These are phyloP conservation scores for Elgaria multicarinata DNA, from an alignment of 2,113 vertebrate genomes.

Conservation along the genomic window DNA sequence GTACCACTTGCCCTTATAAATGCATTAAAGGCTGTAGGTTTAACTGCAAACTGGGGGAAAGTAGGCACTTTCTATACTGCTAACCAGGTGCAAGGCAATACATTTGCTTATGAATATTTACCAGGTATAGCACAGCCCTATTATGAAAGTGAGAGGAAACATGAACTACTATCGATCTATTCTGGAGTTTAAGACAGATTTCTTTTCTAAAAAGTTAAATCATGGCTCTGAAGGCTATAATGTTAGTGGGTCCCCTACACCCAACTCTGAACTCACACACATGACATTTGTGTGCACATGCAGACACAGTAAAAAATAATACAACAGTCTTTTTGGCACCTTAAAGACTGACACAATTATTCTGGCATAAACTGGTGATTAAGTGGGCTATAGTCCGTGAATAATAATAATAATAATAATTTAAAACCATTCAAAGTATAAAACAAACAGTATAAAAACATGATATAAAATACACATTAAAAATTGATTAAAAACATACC, in stretches of 20 bases:
- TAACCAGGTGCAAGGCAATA: constrained; percentile 7
- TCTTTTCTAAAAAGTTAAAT: constrained; percentile 1
- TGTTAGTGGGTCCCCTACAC: background rate
- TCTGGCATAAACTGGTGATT: too few species aligned
- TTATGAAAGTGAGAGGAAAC: constrained; percentile 1
- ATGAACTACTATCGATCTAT: constrained; percentile 11
- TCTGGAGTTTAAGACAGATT: background rate
- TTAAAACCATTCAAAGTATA: too few species aligned
- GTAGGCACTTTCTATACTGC: constrained; percentile 17
- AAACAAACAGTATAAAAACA: too few species aligned
- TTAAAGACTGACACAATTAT: too few species aligned
- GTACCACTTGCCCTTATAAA: constrained; percentile 43
- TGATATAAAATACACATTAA: too few species aligned
- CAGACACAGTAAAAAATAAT: too few species aligned
- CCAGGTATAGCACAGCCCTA: background rate
- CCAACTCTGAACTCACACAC: background rate
- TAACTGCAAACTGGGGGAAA: constrained; percentile 7
- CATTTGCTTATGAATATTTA: constrained; percentile 53
- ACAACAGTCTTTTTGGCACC: too few species aligned
- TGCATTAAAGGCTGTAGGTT: constrained; percentile 44
- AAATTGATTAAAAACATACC: too few species aligned
- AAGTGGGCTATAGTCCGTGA: too few species aligned
- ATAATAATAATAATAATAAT: too few species aligned
- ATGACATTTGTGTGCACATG: too few species aligned
- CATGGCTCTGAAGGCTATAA: background rate